These are phyloP conservation scores for Anoplophora glabripennis DNA, from an alignment of 1,140 invertebrate genomes.

Conservation along the genomic window DNA sequence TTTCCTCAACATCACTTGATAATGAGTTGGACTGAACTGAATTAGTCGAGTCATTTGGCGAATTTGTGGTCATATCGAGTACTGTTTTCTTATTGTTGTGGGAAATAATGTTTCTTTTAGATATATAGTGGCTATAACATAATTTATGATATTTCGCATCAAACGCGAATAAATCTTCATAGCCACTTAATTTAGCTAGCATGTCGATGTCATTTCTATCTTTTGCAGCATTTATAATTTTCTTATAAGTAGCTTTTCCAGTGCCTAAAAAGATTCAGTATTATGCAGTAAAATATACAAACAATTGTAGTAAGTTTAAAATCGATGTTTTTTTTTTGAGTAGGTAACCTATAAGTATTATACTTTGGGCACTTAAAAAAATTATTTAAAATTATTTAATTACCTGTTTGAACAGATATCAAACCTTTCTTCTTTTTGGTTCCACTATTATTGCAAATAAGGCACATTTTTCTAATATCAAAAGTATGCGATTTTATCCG, in stretches of 20 bases:
- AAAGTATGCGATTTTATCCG: too few relatives aligned
- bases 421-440: background rate
- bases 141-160: constrained; percentile 13
- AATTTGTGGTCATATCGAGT: background rate
- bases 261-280: constrained; percentile 1
- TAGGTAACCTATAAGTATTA: too few relatives aligned
- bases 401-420: constrained; percentile 4
- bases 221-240: constrained; percentile 5
- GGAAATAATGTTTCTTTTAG: background rate
- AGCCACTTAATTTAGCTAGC: constrained; percentile 3
- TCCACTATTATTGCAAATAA: constrained; percentile 15
- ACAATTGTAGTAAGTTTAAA: too few relatives aligned
- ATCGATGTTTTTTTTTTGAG: too few relatives aligned
- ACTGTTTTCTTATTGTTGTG: background rate
- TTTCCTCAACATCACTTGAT: background rate
- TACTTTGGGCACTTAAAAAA: background rate
- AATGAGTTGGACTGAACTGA: background rate
- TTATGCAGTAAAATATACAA: background rate
- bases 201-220: constrained; percentile 10
- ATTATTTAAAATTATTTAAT: background rate
- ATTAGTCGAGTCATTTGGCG: too few relatives aligned
- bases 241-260: background rate
- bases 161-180: constrained; percentile 11
- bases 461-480: constrained; percentile 11
- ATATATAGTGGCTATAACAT: constrained; percentile 13